phyloP scores from a whole-genome alignment of 1,140 invertebrate species.

The Pseudoatta argentina region DNA sequence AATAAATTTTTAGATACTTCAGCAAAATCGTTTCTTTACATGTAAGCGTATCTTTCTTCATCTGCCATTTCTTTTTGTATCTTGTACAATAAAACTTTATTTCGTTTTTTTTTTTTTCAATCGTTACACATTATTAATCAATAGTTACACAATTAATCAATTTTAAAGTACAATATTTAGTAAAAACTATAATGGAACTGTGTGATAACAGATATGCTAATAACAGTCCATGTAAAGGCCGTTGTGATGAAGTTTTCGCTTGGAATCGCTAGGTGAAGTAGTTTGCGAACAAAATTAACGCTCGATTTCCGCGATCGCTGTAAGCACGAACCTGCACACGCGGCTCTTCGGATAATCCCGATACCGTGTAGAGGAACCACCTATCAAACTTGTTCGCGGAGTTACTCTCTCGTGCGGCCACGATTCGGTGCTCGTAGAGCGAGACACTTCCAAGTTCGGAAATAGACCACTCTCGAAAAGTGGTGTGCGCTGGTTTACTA shows the following conservation, averaged over 20 bases:
- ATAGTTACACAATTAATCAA: not conserved
- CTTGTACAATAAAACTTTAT: not conserved
- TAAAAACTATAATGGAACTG: not conserved
- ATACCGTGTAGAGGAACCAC: constrained; percentile 49
- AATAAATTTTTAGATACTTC: too few relatives aligned
- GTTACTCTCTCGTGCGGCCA: constrained; percentile 48
- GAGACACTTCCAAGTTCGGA: constrained; percentile 60
- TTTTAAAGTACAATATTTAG: not conserved
- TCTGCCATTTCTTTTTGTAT: not conserved
- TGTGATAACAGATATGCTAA: constrained; percentile 1
- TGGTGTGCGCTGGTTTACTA: constrained; percentile 50
- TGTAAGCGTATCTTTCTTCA: not conserved
- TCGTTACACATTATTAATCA: not conserved
- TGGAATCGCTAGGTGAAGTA: constrained; percentile 22
- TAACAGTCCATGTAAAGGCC: constrained; percentile 9
- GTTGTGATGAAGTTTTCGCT: constrained; percentile 17
- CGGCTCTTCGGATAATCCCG: constrained; percentile 64
- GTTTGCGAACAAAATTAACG: constrained; percentile 60
- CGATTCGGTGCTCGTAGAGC: constrained; percentile 35
- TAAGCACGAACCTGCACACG: constrained; percentile 44
- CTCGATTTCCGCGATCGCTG: constrained; percentile 53
- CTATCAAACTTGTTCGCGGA: constrained; percentile 62
- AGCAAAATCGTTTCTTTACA: too few relatives aligned
- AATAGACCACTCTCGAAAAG: constrained; percentile 47
- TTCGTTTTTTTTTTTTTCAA: not conserved